Evolutionary conservation across 2,113 vertebrate species (phyloP), one percentile per base, ranked within the genome.

Genomic region (Carettochelys insculpta): DNA sequence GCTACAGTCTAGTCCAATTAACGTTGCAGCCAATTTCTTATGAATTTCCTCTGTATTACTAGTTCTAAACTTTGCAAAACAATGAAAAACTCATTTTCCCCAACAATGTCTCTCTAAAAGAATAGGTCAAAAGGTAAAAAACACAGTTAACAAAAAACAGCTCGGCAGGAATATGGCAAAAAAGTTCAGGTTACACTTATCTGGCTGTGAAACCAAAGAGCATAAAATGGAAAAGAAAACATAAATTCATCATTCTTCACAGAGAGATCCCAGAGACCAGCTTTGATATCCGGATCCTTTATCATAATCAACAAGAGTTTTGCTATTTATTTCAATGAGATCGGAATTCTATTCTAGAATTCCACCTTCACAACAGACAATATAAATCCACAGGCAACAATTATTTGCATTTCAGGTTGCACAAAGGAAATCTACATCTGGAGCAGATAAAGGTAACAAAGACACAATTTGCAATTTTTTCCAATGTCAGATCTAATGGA

Each of bases 1-100:
- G 95, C 94, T 97, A 88, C 61, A 83, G 82, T 97, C 97, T 94
- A 93, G 93, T 96, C 86, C 95, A 96, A 96, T 97, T 97, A 97
- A 96, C 87, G 89, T 96, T 94, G 91, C 83, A 93, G 92, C 83
- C 56, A 93, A 94, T 95, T 96, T 85, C 82, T 92, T 88, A 87
- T 54, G 79, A 90, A 86, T 93, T 94, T 94, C 58, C 95, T 87
- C 85, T 1, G 1, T 75, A 86, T 90, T 96, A 88, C 78, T 73
- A 43, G 80, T 88, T 96, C 82, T 90, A 93, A 96, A 96, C 76
- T 94, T 95, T 34, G 48, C 80, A 94, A 94, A 94, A 87, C 85
- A 89, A 31, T 0, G 2, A 20, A 81, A 93, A 94, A 87, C 76
- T 89, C 38, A 81, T 87, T 95, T 93, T 88, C 54, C 76, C 78